These are phyloP conservation scores for Isoperla grammatica DNA, from an alignment of 2,888 invertebrate species.

Conservation along the genomic window DNA sequence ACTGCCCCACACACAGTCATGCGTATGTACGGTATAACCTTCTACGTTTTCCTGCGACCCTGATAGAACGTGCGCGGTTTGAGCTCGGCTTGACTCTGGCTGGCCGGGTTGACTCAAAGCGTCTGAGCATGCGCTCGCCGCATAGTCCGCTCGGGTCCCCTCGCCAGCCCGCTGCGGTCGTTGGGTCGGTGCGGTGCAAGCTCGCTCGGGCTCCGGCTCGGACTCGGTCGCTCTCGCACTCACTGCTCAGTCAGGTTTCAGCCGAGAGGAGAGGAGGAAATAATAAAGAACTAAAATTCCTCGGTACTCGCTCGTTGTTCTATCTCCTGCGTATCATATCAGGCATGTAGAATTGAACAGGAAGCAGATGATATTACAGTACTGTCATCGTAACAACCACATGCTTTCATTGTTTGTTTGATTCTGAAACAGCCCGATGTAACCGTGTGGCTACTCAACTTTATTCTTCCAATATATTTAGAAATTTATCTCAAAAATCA, in stretches of 20 bases:
- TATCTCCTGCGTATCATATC: neutral
- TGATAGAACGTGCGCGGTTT: neutral
- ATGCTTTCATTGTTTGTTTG: too few relatives aligned
- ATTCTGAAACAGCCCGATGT: too few relatives aligned
- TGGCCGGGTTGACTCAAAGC: neutral
- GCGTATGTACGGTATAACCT: too few relatives aligned
- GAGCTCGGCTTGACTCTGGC: too few relatives aligned
- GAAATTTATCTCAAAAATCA: too few relatives aligned
- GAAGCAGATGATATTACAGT: neutral
- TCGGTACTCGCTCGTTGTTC: constrained; percentile 3
- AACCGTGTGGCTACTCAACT: too few relatives aligned
- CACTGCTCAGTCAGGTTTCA: neutral
- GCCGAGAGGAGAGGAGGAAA: too few relatives aligned
- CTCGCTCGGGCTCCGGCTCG: neutral
- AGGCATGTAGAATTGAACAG: neutral
- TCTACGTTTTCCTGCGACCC: neutral
- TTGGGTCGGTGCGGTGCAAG: neutral
- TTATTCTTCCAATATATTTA: too few relatives aligned
- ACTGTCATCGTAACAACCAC: too few relatives aligned
- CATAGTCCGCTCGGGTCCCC: neutral
- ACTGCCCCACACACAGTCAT: too few relatives aligned
- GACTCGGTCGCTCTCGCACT: neutral
- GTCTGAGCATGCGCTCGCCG: neutral
- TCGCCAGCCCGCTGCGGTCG: neutral
- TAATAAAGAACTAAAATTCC: constrained; percentile 2